A percentile compares a stretch with the other conserved stretches of the same genome.
Evolutionary conservation across 2,113 vertebrate genomes (phyloP).

Genomic region (Pongo abelii): DNA sequence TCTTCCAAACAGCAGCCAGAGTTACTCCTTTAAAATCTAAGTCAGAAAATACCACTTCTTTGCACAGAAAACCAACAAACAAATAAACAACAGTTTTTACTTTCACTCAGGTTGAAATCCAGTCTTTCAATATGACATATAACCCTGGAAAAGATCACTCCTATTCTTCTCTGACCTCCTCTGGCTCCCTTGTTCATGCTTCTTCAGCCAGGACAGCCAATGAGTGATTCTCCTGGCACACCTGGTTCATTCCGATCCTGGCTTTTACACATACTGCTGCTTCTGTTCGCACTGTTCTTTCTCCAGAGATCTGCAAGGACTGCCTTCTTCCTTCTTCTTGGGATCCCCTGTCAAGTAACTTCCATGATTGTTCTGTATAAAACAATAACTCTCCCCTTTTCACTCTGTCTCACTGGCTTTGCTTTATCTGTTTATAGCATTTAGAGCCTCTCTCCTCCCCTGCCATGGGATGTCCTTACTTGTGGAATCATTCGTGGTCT

Average conservation of each 20-base stretch:
- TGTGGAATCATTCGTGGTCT: not conserved
- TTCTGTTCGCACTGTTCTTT: not conserved
- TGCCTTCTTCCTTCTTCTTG: not conserved
- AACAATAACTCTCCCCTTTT: not conserved
- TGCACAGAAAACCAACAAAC: not conserved
- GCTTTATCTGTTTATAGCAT: not conserved
- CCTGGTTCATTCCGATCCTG: not conserved
- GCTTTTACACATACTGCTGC: not conserved
- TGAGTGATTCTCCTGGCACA: not conserved
- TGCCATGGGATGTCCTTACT: accelerated
- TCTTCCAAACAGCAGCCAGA: not conserved
- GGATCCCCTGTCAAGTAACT: not conserved
- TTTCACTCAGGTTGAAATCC: not conserved
- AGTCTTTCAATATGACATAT: not conserved
- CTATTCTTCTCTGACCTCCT: not conserved
- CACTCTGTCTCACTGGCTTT: not conserved
- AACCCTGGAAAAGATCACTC: not conserved
- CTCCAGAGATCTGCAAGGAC: not conserved
- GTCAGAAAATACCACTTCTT: not conserved
- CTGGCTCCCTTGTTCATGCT: not conserved
- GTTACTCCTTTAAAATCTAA: not conserved
- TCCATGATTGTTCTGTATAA: not conserved
- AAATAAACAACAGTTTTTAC: not conserved
- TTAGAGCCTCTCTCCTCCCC: not conserved
- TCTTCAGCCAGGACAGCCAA: not conserved